Base-by-base conservation (phyloP, 2,888 invertebrate genomes). In the Pyrocoelia pectoralis region DNA sequence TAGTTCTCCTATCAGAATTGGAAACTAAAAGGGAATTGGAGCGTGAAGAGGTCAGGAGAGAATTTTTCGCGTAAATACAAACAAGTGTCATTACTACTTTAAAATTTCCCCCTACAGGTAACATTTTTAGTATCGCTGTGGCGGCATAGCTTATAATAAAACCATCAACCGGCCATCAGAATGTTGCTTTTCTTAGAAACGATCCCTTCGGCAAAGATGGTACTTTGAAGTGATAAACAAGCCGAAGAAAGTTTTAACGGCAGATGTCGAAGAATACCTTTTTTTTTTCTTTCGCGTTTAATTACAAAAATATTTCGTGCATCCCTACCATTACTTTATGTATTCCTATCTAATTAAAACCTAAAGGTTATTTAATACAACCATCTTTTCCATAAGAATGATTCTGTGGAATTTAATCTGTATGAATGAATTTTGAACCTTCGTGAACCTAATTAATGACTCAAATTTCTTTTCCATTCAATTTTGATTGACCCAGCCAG, bases 311-410 rank as follows among this genome's bases (percentile, higher is more conserved):
- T 18, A 50, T 46, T 46, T 46, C 19, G 18, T 18, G 8, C 48
- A 17, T 3, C 48, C 17, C 18, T 13, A 50, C 49, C 9, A 28
- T 10, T 24, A 50, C 14, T n/a, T n/a, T n/a, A n/a, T n/a, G n/a
- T 18, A 24, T 58, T 52, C 46, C 51, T 48, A 50, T 67, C 57
- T 67, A 67, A 67, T 67, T 67, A 65, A 67, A 67, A 62, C 54
- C 64, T 58, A 61, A 59, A 61, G 64, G 65, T 61, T 61, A 61
- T 64, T 65, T 67, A 67, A 67, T 67, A 61, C 58, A 65, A 58
- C 58, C 67, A 48, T 61, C 61, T 67, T 67, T 67, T 67, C 65
- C 67, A 49, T 52, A 58, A n/a, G 67, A 65, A 64, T 59, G 58
- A 65, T 61, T 61, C 56, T 18, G 49, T 46, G 67, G 67, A 67